Evolutionary conservation across 2,113 vertebrate species (phyloP).

Genomic region (Geococcyx californianus): DNA sequence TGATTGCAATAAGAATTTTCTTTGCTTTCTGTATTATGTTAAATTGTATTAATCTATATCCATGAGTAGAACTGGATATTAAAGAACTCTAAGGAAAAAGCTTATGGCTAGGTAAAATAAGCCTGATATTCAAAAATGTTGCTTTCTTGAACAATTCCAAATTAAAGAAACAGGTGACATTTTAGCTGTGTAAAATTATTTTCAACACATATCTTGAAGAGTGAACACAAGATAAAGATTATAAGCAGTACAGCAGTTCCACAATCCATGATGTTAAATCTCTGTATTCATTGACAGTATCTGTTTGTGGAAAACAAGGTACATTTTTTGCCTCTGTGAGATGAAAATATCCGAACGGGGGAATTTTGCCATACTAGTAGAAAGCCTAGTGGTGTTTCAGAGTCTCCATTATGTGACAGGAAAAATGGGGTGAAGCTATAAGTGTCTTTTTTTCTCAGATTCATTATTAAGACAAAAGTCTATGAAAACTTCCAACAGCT

Average conservation of each 20-base stretch:
- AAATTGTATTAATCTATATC: background rate
- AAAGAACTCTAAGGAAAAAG: background rate
- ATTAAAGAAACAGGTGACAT: background rate
- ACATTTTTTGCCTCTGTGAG: background rate
- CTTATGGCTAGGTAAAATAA: background rate
- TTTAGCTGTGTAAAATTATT: background rate
- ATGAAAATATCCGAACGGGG: background rate
- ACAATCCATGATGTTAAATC: background rate
- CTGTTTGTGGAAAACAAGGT: background rate
- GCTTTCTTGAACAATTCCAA: background rate
- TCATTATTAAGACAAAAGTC: background rate
- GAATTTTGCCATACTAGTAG: background rate
- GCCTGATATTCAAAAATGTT: background rate
- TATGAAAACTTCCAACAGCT: background rate
- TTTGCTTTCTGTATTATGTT: background rate
- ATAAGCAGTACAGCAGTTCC: background rate
- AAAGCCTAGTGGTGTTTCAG: background rate
- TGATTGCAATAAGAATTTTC: background rate
- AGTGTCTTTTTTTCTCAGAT: background rate
- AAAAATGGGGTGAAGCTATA: background rate
- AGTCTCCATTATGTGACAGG: background rate
- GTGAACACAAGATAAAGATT: background rate
- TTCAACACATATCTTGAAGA: background rate
- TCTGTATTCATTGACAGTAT: background rate
- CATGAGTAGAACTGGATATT: background rate